These are phyloP conservation scores for Neria commutata DNA, from an alignment of 2,888 invertebrate species.

Conservation along the genomic window DNA sequence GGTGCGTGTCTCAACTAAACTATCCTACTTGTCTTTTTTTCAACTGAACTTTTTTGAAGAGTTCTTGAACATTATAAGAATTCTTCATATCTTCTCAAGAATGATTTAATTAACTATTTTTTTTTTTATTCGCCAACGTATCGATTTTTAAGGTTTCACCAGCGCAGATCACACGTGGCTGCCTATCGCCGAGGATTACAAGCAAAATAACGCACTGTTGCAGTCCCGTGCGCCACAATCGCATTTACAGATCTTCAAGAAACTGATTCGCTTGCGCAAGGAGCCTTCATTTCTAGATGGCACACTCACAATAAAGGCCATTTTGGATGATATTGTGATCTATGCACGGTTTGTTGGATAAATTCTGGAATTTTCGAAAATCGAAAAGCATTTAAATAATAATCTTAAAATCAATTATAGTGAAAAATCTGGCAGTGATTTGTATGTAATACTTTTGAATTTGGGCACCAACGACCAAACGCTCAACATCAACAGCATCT, in stretches of 20 bases:
- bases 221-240: constrained; percentile 65
- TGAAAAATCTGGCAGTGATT: constrained; percentile 45
- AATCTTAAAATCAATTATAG: constrained; percentile 28
- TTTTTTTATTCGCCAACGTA: too few relatives aligned
- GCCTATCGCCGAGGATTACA: constrained; percentile 70
- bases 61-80: neutral
- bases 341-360: constrained; percentile 60
- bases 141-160: constrained; percentile 51
- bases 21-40: too few relatives aligned
- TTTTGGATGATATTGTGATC: constrained; percentile 51
- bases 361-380: constrained; percentile 9
- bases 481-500: constrained; percentile 61
- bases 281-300: constrained; percentile 57
- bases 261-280: constrained; percentile 65
- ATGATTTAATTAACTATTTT: too few relatives aligned
- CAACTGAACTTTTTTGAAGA: too few relatives aligned
- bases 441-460: constrained; percentile 65
- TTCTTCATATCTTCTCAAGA: too few relatives aligned
- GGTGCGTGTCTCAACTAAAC: constrained; percentile 47
- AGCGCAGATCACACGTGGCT: constrained; percentile 67
- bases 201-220: constrained; percentile 66
- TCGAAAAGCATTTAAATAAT: neutral
- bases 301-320: constrained; percentile 44
- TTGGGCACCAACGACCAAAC: constrained; percentile 61
- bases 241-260: constrained; percentile 70